These are phyloP conservation scores for Macrosteles quadrilineatus DNA, from an alignment of 1,140 invertebrate species.

Conservation along the genomic window DNA sequence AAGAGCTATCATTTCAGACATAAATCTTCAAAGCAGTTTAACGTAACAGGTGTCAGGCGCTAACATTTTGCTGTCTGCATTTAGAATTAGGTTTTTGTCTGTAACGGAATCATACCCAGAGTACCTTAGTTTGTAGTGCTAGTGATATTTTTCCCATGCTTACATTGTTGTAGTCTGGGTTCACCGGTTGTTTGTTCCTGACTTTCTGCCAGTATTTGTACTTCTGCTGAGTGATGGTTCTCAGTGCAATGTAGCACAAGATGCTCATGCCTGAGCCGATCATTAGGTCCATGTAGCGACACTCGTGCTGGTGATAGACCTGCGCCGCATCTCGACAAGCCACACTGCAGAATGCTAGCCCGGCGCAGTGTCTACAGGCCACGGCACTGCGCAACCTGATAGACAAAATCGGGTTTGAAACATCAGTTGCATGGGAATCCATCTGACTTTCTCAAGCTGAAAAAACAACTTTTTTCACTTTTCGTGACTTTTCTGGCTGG, in stretches of 20 bases:
- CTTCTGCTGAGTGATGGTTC: slow-evolving; percentile 64
- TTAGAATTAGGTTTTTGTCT: too few relatives aligned
- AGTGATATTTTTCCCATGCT: too few relatives aligned
- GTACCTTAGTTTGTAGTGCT: too few relatives aligned
- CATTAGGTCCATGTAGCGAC: slow-evolving; percentile 70
- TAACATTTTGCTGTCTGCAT: too few relatives aligned
- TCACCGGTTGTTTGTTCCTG: slow-evolving; percentile 6
- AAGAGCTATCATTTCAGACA: too few relatives aligned
- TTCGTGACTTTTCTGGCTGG: too few relatives aligned
- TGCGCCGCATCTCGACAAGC: slow-evolving; percentile 68
- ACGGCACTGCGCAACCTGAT: slow-evolving; percentile 61
- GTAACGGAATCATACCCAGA: too few relatives aligned
- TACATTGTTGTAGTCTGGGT: slow-evolving; percentile 4
- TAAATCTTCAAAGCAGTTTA: too few relatives aligned
- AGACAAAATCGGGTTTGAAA: slow-evolving; percentile 21
- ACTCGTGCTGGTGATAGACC: slow-evolving; percentile 81
- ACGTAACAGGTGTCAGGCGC: too few relatives aligned
- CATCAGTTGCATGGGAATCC: neutral
- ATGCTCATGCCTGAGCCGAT: slow-evolving; percentile 82
- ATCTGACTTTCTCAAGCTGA: neutral
- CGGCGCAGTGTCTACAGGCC: slow-evolving; percentile 73
- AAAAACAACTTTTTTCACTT: too few relatives aligned
- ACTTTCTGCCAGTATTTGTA: neutral
- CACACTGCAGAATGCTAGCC: slow-evolving; percentile 72
- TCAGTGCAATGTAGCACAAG: slow-evolving; percentile 70